Evolutionary conservation across 2,113 vertebrate species (phyloP).

Genomic region (Chrysochloris asiatica): DNA sequence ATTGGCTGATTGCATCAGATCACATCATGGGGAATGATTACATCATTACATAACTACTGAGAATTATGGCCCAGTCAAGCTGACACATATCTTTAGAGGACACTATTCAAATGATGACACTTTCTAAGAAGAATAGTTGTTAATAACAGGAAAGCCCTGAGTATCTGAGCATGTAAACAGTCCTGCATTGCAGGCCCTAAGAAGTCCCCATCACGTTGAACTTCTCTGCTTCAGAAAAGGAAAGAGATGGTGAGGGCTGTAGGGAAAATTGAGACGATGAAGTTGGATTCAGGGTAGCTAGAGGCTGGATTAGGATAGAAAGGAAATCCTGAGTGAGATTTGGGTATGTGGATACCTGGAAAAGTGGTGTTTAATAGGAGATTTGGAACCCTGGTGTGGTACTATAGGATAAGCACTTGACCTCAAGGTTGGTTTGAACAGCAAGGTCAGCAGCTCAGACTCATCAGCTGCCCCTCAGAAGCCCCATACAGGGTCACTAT

Average conservation of each 20-base stretch:
- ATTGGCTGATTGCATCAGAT: too few species aligned
- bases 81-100: too few species aligned
- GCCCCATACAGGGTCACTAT: too few species aligned
- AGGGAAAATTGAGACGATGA: not conserved
- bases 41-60: too few species aligned
- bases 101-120: too few species aligned
- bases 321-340: not conserved
- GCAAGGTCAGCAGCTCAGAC: too few species aligned
- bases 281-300: not conserved
- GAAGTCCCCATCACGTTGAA: not conserved
- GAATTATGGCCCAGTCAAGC: too few species aligned
- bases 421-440: too few species aligned
- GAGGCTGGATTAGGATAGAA: not conserved
- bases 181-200: not conserved
- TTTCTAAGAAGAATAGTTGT: not conserved
- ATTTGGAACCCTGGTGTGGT: too few species aligned
- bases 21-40: too few species aligned
- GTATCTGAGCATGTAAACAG: not conserved
- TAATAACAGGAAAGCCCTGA: not conserved
- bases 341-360: not conserved
- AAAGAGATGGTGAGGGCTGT: not conserved
- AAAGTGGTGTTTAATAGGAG: not conserved
- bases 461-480: too few species aligned
- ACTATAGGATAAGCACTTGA: too few species aligned
- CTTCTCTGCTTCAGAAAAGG: not conserved